Base-by-base conservation (phyloP, 2,113 vertebrate genomes). In the Sinosuthora webbiana region DNA sequence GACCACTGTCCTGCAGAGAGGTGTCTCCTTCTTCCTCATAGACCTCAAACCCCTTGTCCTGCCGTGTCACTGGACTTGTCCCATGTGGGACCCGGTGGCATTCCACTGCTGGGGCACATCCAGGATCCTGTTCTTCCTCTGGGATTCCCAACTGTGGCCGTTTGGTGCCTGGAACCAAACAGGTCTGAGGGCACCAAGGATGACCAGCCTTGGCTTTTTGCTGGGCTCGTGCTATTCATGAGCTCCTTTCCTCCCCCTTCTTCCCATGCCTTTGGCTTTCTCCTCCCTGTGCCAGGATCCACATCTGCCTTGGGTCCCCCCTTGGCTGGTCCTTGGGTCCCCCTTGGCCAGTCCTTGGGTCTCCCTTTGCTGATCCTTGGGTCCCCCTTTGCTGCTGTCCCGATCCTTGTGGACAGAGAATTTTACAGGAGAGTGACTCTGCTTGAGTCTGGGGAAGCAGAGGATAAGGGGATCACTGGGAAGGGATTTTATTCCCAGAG, bases 401-500 rank as follows among this genome's bases (percentile, higher is more conserved):
- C 25, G 44, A 7, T 16, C 62, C 53, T 14, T 49, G 7, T 6
- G 24, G 11, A 35, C 9, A 6, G 57, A 44, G 45, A 39, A 12
- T 21, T 39, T 0, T 0, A 1, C 11, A 19, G 1, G 19, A 60
- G 44, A 3, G 1, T 27, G 30, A 19, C 52, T 74, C 28, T 11
- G 49, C 18, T 20, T 6, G 50, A 33, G 12, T 47, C 23, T 44
- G n/a, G 53, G 56, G n/a, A 25, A 20, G 13, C 0, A 7, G 59
- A 27, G 31, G 33, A 5, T 13, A 27, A 19, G 0, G 1, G 55
- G 35, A 13, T 65, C 35, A 3, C 24, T 1, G 2, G 25, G 62
- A 24, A 35, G 41, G 15, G 8, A 2, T 83, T 60, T n/a, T 12
- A 11, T 28, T 12, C 39, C 62, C 24, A 8, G 5, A 24, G n/a